Evolutionary conservation across 2,797 vertebrate species (phyloP).

Genomic region (Carduelis carduelis): DNA sequence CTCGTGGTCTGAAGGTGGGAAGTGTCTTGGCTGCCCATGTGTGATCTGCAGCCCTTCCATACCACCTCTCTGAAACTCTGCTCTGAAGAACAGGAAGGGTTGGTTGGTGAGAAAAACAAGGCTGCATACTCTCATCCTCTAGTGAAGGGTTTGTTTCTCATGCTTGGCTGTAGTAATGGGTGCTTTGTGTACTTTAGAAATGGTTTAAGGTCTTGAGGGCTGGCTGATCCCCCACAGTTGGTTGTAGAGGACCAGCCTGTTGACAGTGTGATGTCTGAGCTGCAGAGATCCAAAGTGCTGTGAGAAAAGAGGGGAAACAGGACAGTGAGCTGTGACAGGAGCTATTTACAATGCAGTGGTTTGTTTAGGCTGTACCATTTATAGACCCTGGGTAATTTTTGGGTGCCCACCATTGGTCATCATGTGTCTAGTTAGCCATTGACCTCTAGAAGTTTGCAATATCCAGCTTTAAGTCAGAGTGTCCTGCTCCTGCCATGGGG

Average conservation of each 20-base stretch:
- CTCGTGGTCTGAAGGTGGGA: background rate
- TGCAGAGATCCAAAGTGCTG: background rate
- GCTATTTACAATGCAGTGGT: background rate
- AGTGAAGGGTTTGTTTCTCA: background rate
- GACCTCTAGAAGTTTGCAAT: background rate
- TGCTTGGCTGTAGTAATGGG: background rate
- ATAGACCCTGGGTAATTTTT: background rate
- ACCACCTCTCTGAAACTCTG: background rate
- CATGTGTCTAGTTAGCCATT: background rate
- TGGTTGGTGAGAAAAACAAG: background rate
- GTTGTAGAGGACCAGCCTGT: background rate
- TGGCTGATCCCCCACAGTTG: background rate
- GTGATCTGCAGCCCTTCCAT: fast-evolving
- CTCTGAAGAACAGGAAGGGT: background rate
- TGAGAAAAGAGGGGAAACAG: background rate
- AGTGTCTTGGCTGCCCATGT: background rate
- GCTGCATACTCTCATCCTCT: background rate
- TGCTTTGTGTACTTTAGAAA: background rate
- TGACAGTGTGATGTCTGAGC: background rate
- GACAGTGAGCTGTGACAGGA: background rate
- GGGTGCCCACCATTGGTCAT: background rate
- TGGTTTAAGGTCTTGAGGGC: background rate
- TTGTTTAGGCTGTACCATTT: background rate
- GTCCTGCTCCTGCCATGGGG: background rate
- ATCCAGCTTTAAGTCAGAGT: background rate